phyloP scores from a whole-genome alignment of 2,113 vertebrate genomes.

The Hippocampus zosterae region DNA sequence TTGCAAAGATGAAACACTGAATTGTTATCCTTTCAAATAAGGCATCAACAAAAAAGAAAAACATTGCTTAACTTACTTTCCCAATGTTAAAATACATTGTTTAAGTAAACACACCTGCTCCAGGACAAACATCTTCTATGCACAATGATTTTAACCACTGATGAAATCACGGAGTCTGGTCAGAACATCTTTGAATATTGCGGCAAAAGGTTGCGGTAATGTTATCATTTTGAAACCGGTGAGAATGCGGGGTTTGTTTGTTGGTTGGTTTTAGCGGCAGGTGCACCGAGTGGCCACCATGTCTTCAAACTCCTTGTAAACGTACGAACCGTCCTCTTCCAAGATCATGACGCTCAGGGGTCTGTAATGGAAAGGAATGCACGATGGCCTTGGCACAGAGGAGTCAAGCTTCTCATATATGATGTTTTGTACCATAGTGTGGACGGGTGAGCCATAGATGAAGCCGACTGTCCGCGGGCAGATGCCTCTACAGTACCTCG shows the following conservation, averaged over 20 bases:
- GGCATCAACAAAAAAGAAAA: constrained; percentile 44
- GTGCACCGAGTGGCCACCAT: constrained; percentile 94
- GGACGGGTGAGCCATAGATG: constrained; percentile 87
- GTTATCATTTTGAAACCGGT: not conserved
- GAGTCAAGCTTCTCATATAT: constrained; percentile 87
- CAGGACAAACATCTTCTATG: constrained; percentile 42
- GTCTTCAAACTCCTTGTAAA: constrained; percentile 90
- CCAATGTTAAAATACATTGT: constrained; percentile 55
- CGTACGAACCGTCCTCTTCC: constrained; percentile 85
- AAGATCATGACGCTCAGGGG: constrained; percentile 87
- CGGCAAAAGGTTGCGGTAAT: not conserved
- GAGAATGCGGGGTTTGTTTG: not conserved
- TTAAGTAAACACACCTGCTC: constrained; percentile 64
- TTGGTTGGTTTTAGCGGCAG: constrained; percentile 74
- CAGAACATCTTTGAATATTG: constrained; percentile 31
- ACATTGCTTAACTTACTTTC: constrained; percentile 34
- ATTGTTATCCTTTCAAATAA: constrained; percentile 19
- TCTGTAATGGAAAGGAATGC: constrained; percentile 86
- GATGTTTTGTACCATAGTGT: constrained; percentile 91
- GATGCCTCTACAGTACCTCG: constrained; percentile 87
- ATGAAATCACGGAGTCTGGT: constrained; percentile 45
- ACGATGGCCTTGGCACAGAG: constrained; percentile 82
- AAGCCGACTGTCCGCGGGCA: constrained; percentile 81
- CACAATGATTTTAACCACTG: constrained; percentile 40
- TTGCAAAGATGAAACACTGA: constrained; percentile 28